Base-by-base conservation (phyloP, 2,797 vertebrate species). In the Poeciliopsis turneri region DNA sequence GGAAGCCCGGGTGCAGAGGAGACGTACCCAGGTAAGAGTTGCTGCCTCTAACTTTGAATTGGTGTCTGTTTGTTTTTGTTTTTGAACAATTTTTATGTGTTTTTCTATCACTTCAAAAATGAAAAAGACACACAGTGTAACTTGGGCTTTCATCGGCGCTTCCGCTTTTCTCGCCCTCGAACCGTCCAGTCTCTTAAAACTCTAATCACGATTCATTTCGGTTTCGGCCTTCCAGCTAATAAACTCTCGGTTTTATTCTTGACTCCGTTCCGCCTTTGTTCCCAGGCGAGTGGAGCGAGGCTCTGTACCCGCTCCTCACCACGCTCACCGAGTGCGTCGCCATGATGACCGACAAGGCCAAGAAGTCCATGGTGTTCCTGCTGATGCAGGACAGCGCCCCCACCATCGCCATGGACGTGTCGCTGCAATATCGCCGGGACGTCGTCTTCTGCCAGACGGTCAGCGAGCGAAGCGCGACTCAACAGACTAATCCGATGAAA, bases 391-490 rank as follows among this genome's bases (percentile, higher is more conserved):
- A 99, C 94, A 97, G 96, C 0, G 98, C 98, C 2, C 97, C 98
- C 0, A 99, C 98, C 28, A 99, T 99, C 51, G 97, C 96, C 86
- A 95, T 97, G 86, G 97, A 96, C 84, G 93, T 99, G 85, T 96
- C 96, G 4, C 95, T 99, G 90, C 98, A 99, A 94, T 98, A 99
- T 91, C 97, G 98, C 91, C 96, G 98, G 0, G 98, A 99, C 15
- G 97, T 99, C 75, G 98, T 99, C 92, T 99, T 99, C 96, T 99
- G 98, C 92, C 98, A 99, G 85, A 98, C 98, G 20, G 98, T 99
- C 93, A 96, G 92, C 39, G 0, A 36, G 2, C 51, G 30, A 8
- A 41, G 64, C 18, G 12, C 30, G 20, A 25, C 13, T 16, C 28
- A 5, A 64, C 16, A 6, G 20, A 20, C 45, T 45, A 45, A 46